Evolutionary conservation across 2,113 vertebrate species (phyloP).

Genomic region (Tetraodon nigroviridis): DNA sequence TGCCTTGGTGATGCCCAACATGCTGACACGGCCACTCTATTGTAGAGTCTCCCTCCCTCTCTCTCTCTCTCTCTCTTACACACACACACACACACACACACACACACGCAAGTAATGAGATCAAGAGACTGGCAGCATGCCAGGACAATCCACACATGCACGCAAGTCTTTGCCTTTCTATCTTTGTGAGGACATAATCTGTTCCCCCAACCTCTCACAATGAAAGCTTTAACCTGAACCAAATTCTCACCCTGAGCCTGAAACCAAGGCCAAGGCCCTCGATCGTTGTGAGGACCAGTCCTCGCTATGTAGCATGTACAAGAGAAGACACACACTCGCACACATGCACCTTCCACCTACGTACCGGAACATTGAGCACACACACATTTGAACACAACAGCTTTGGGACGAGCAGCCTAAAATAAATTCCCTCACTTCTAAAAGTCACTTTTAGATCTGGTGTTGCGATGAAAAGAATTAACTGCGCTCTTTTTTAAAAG

Average conservation of each 20-base stretch:
- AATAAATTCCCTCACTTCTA: conserved; percentile 11
- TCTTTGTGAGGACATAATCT: not conserved
- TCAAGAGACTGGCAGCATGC: conserved; percentile 69
- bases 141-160: conserved; percentile 56
- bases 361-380: conserved; percentile 55
- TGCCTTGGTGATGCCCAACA: conserved; percentile 69
- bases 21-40: conserved; percentile 27
- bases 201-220: too few relatives aligned
- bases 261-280: not conserved
- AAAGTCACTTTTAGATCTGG: not conserved
- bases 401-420: conserved; percentile 10
- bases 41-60: conserved; percentile 8
- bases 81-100: conserved; percentile 14
- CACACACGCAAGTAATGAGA: conserved; percentile 62
- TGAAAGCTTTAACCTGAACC: too few relatives aligned
- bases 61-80: too few relatives aligned
- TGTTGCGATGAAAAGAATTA: conserved; percentile 1
- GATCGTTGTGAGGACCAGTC: not conserved
- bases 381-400: conserved; percentile 15
- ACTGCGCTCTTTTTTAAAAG: conserved; percentile 10
- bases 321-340: conserved; percentile 1
- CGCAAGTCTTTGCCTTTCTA: not conserved
- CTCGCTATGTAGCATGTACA: not conserved
- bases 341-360: conserved; percentile 18
- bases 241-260: not conserved